A percentile compares a stretch with the other conserved stretches of the same genome.
Evolutionary conservation across 2,797 vertebrate species (phyloP).

Genomic region (Mormyrus proboscirostris): DNA sequence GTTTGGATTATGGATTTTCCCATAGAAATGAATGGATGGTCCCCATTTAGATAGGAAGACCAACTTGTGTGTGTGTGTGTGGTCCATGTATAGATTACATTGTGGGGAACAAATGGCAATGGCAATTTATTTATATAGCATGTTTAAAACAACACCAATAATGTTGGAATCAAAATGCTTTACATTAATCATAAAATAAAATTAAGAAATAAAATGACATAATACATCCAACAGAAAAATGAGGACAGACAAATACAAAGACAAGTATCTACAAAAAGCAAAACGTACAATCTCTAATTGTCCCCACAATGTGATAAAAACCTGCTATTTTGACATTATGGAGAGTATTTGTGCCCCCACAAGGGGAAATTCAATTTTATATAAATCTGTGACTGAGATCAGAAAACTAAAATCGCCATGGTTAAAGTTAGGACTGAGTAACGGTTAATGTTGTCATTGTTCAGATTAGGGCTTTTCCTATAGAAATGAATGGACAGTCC

Average conservation of each 20-base stretch:
- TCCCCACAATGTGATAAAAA: neutral
- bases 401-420: neutral
- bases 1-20: no score
- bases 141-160: neutral
- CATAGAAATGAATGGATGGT: no score
- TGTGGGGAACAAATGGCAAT: neutral
- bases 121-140: neutral
- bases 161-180: neutral
- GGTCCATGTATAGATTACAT: neutral
- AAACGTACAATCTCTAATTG: neutral
- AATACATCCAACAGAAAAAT: neutral
- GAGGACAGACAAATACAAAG: neutral
- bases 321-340: neutral
- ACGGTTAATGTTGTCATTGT: neutral
- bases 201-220: neutral
- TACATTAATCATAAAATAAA: neutral
- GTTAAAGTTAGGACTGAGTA: neutral
- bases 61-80: neutral
- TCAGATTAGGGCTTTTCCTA: neutral
- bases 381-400: neutral
- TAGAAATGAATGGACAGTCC: neutral
- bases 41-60: no score
- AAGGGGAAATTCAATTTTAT: neutral
- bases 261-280: neutral
- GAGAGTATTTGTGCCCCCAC: neutral